A percentile compares a stretch with the other conserved stretches of the same genome.
Evolutionary conservation across 2,113 vertebrate genomes (phyloP).

Genomic region (Furnarius figulus): DNA sequence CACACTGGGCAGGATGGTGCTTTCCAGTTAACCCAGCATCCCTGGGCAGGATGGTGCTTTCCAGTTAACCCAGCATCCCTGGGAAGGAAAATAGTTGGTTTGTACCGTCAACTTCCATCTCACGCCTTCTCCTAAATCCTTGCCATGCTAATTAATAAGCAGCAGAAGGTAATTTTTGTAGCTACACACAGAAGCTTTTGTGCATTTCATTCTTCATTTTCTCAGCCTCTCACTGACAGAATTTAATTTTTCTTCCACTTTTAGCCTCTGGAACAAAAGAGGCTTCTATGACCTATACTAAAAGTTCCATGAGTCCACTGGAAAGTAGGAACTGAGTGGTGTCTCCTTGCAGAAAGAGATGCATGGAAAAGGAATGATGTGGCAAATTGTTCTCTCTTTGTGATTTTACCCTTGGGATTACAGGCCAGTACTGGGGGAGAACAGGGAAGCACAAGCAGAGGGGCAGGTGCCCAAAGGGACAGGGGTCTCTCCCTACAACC

Average conservation of each 20-base stretch:
- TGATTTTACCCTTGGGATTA: not conserved
- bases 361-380: not conserved
- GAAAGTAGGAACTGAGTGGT: not conserved
- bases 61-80: not conserved
- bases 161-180: not conserved
- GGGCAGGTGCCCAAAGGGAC: not conserved
- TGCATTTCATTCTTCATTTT: not conserved
- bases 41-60: not conserved
- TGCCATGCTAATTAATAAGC: not conserved
- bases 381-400: fast-evolving
- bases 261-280: constrained; percentile 26
- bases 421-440: not conserved
- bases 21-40: no score
- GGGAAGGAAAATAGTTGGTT: not conserved
- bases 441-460: not conserved
- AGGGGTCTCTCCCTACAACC: not conserved
- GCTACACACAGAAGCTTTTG: not conserved
- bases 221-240: not conserved
- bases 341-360: not conserved
- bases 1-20: not conserved
- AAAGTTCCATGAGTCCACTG: not conserved
- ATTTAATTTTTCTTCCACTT: constrained; percentile 33
- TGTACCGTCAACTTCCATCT: not conserved
- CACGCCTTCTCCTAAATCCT: not conserved
- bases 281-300: not conserved